Conservation (phyloP, 1,140 invertebrate species). For the Cepaea nemoralis region DNA sequence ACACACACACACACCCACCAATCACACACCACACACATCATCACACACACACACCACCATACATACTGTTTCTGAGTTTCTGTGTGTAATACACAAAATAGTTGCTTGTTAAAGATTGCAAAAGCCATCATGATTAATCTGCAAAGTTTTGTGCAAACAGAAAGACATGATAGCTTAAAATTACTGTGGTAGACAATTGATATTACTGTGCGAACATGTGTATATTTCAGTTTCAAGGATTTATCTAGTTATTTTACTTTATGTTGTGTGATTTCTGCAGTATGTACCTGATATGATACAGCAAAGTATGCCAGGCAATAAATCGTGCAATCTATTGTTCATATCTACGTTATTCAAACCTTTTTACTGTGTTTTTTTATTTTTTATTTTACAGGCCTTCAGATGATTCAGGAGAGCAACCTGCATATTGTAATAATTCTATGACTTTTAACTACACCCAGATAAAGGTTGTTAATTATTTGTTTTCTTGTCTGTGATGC, state of each 20-base stretch:
- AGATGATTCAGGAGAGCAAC: neutral
- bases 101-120: no score
- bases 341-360: neutral
- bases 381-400: slow-evolving; percentile 2
- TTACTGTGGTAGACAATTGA: no score
- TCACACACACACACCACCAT: no score
- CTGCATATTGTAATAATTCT: slow-evolving; percentile 11
- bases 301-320: neutral
- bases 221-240: neutral
- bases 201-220: neutral
- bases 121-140: no score
- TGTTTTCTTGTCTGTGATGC: neutral
- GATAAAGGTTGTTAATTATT: slow-evolving; percentile 26
- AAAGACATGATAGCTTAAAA: no score
- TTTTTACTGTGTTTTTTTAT: neutral
- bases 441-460: slow-evolving; percentile 9
- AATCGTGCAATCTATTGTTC: neutral
- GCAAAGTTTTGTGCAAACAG: no score
- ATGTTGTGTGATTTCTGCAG: neutral
- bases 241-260: neutral
- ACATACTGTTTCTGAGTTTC: no score
- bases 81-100: no score
- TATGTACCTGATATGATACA: neutral
- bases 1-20: no score
- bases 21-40: no score